Percentiles rank a stretch among this genome's conserved stretches.
These are phyloP conservation scores for Argyrosomus japonicus DNA, from an alignment of 2,113 vertebrate species.

Conservation along the genomic window DNA sequence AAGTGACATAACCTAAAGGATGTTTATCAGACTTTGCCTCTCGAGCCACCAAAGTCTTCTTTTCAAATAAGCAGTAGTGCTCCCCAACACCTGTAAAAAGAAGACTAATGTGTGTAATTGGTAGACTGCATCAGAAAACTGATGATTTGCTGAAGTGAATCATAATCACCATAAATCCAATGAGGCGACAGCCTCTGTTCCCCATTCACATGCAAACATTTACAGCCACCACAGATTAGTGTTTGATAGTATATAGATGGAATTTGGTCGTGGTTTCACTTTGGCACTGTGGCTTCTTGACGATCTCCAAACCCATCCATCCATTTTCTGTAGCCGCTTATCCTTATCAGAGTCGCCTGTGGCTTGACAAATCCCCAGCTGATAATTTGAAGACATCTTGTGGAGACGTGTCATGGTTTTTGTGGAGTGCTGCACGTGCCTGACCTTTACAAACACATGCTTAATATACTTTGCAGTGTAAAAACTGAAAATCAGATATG, in stretches of 20 bases:
- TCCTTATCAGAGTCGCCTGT: no score
- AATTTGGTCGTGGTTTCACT: background rate
- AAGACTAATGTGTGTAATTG: background rate
- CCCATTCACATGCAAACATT: background rate
- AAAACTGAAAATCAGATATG: background rate
- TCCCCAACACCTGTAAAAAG: background rate
- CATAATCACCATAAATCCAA: background rate
- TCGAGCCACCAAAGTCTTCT: background rate
- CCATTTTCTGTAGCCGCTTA: no score
- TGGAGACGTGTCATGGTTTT: constrained; percentile 13
- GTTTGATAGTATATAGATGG: background rate
- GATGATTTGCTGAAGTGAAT: background rate
- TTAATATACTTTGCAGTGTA: background rate
- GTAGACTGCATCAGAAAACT: no score
- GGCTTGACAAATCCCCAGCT: background rate
- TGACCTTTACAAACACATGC: background rate
- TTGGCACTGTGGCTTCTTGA: background rate
- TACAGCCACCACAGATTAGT: background rate
- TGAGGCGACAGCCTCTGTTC: background rate
- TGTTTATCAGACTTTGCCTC: background rate
- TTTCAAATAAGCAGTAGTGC: background rate
- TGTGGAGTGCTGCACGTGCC: background rate
- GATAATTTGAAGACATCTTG: constrained; percentile 17
- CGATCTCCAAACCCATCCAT: background rate
- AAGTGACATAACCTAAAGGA: no score